Conservation (phyloP, 37 sponge, comb jelly and placozoan species). For the Geodia barretti region DNA sequence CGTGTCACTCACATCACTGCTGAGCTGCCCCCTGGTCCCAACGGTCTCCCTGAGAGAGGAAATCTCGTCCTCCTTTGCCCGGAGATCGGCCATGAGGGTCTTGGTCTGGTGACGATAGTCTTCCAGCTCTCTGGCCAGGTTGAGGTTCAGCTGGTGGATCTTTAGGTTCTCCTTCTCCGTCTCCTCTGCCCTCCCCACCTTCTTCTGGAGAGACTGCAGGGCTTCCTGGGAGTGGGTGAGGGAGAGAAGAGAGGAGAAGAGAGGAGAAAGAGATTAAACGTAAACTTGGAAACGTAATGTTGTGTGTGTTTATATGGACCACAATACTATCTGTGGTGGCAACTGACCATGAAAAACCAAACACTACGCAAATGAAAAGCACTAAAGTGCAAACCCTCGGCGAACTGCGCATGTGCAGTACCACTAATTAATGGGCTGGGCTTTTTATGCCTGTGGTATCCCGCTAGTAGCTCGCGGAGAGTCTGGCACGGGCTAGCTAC, state of each 20-base stretch:
- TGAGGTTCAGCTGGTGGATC: conserved; percentile 14
- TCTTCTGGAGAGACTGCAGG: conserved; percentile 10
- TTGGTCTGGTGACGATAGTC: conserved; percentile 32
- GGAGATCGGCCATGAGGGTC: conserved; percentile 17
- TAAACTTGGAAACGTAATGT: too few species aligned
- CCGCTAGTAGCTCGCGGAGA: too few species aligned
- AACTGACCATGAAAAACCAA: conserved; percentile 64
- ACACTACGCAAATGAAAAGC: too few species aligned
- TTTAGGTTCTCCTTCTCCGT: conserved; percentile 14
- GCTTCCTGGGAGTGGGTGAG: too few species aligned
- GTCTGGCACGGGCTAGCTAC: too few species aligned
- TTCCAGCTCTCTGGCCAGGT: conserved; percentile 36
- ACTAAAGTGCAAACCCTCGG: too few species aligned
- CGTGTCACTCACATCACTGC: not conserved
- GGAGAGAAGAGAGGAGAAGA: too few species aligned
- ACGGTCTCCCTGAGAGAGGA: not conserved
- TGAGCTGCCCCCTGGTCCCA: not conserved
- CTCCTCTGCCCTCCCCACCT: conserved; percentile 2
- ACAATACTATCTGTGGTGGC: conserved; percentile 43
- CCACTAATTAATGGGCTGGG: too few species aligned
- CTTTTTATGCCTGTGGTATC: too few species aligned
- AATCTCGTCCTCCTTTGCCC: conserved; percentile 14
- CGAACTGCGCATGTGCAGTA: too few species aligned
- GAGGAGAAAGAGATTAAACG: too few species aligned
- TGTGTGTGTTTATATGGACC: too few species aligned